Evolutionary conservation across 2,113 vertebrate species (phyloP), one percentile per base, ranked within the genome.

Genomic region (Cephalopterus ornatus): DNA sequence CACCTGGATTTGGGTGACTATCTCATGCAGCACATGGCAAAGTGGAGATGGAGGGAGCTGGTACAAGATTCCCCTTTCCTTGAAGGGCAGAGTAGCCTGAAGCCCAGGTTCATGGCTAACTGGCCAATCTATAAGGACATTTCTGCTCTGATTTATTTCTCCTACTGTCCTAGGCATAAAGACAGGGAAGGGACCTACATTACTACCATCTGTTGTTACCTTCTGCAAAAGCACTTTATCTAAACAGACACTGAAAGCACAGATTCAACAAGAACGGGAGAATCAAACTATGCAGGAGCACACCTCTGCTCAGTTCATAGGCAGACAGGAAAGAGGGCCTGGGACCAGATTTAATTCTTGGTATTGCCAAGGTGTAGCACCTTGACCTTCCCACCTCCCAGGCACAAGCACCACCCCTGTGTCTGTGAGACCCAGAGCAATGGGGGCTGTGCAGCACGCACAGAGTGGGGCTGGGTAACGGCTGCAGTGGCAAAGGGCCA

Each of bases 131-230:
- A 33, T 3, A 30, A 21, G 50, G 44, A 13, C 37, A 68, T 68
- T 85, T 82, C 81, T 53, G 18, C 37, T 75, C 67, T 39, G 20
- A 85, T 93, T 94, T 87, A 68, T 75, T 93, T 91, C 37, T 78
- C 58, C 39, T 80, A 53, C 35, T 44, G 9, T 86, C 35, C 91
- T 72, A 83, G 52, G 67, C 4, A 0, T 67, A 68, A 88, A 91
- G 75, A 88, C 71, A 91, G 83, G 75, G 30, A 76, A 89, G 18
- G 17, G 46, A 80, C 67, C 50, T 75, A 79, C 41, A 49, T 61
- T 90, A 56, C 24, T 65, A 89, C 90, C 92, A 94, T 82, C 88
- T 92, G 93, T 49, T 91, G 71, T 85, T 79, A 94, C 58, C 44
- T 93, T 89, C 78, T 91, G 85, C 62, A 86, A 90, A 84, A 91